Evolutionary conservation across 2,888 invertebrate species (phyloP).

Genomic region (Linyphia triangularis): DNA sequence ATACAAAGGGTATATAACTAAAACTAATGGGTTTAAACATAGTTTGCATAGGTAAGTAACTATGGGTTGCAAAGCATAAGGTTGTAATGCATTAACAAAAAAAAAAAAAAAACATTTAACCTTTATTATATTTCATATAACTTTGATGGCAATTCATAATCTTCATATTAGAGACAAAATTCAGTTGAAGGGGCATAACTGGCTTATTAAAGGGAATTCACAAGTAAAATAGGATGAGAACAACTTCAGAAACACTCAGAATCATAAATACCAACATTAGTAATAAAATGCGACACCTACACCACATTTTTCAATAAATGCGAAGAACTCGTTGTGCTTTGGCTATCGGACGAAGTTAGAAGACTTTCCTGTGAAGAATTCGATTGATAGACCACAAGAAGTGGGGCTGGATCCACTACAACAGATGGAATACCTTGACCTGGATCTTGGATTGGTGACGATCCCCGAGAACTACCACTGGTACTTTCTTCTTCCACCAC

Average conservation of each 20-base stretch:
- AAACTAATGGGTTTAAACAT: too few relatives aligned
- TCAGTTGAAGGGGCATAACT: too few relatives aligned
- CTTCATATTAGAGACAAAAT: too few relatives aligned
- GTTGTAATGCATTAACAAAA: too few relatives aligned
- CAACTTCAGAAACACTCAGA: background rate
- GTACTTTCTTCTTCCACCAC: conserved; percentile 64
- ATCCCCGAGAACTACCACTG: conserved; percentile 30
- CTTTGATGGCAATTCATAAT: too few relatives aligned
- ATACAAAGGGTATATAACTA: too few relatives aligned
- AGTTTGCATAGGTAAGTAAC: too few relatives aligned
- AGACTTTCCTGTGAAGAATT: conserved; percentile 74
- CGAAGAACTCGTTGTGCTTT: conserved; percentile 72
- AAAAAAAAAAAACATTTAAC: too few relatives aligned
- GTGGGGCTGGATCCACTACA: background rate
- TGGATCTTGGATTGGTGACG: conserved; percentile 55
- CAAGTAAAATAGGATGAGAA: too few relatives aligned
- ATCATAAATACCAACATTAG: background rate
- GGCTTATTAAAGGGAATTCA: too few relatives aligned
- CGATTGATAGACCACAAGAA: conserved; percentile 9
- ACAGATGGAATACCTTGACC: background rate
- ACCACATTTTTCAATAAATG: conserved; percentile 37
- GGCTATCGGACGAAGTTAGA: conserved; percentile 68
- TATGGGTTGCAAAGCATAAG: too few relatives aligned
- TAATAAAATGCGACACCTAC: background rate
- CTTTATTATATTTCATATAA: too few relatives aligned